Conservation (phyloP, 2,888 invertebrate genomes). For the Sphinx pinastri region DNA sequence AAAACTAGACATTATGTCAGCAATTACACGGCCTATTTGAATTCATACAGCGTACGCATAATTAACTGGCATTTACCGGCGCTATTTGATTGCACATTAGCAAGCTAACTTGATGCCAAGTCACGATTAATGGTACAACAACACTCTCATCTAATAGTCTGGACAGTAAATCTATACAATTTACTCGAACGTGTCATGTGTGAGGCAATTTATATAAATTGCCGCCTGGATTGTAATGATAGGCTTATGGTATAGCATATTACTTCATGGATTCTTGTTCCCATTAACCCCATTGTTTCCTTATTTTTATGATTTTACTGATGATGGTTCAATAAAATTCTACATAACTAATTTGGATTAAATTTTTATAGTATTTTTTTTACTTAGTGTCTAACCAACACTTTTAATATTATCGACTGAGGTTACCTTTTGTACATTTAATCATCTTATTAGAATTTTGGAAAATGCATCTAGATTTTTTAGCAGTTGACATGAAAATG, state of each 20-base stretch:
- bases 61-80: conserved; percentile 69
- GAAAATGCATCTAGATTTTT: too few species aligned
- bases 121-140: conserved; percentile 73
- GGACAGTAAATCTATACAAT: conserved; percentile 23
- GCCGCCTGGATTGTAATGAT: conserved; percentile 34
- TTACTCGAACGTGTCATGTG: conserved; percentile 11
- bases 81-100: conserved; percentile 78
- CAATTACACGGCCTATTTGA: conserved; percentile 66
- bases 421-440: too few species aligned
- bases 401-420: too few species aligned
- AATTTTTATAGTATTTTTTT: too few species aligned
- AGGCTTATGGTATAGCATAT: background rate
- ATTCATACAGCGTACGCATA: conserved; percentile 75
- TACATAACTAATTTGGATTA: too few species aligned
- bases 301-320: background rate
- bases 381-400: too few species aligned
- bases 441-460: too few species aligned
- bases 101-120: conserved; percentile 74
- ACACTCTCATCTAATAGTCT: conserved; percentile 40
- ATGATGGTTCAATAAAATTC: background rate
- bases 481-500: too few species aligned
- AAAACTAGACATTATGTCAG: conserved; percentile 51
- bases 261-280: background rate
- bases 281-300: background rate
- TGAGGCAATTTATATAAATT: conserved; percentile 29